These are phyloP conservation scores for Drosophila affinis DNA, from an alignment of 2,888 invertebrate species.

Conservation along the genomic window DNA sequence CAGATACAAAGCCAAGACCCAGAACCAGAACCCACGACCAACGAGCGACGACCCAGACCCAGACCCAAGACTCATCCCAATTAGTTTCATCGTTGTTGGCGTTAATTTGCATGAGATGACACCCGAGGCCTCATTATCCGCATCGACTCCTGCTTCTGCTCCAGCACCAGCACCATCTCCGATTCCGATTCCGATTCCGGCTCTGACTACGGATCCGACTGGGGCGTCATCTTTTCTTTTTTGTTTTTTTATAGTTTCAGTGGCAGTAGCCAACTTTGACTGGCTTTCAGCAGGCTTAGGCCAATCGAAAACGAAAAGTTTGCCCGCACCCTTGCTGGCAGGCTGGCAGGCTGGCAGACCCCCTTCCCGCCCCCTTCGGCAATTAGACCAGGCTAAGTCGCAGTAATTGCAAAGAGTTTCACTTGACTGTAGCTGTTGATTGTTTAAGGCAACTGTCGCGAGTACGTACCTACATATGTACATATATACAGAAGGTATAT, in stretches of 20 bases:
- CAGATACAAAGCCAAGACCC: not conserved
- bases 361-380: constrained; percentile 53
- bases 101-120: constrained; percentile 68
- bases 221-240: not conserved
- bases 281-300: constrained; percentile 5
- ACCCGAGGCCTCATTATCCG: constrained; percentile 59
- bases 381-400: constrained; percentile 73
- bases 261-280: constrained; percentile 22
- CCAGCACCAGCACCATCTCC: constrained; percentile 2
- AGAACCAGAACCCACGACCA: not conserved
- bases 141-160: constrained; percentile 39
- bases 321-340: not conserved
- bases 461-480: not conserved
- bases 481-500: too few relatives aligned
- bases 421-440: constrained; percentile 55
- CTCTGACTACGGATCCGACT: not conserved
- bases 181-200: too few relatives aligned
- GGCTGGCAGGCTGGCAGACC: too few relatives aligned
- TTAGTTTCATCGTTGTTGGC: constrained; percentile 53
- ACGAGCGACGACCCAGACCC: not conserved
- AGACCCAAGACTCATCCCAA: constrained; percentile 12
- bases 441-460: constrained; percentile 51
- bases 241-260: constrained; percentile 35
- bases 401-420: constrained; percentile 69
- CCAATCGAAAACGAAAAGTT: constrained; percentile 33